Conservation (phyloP, 2,113 vertebrate species). For the Balaenoptera acutorostrata region DNA sequence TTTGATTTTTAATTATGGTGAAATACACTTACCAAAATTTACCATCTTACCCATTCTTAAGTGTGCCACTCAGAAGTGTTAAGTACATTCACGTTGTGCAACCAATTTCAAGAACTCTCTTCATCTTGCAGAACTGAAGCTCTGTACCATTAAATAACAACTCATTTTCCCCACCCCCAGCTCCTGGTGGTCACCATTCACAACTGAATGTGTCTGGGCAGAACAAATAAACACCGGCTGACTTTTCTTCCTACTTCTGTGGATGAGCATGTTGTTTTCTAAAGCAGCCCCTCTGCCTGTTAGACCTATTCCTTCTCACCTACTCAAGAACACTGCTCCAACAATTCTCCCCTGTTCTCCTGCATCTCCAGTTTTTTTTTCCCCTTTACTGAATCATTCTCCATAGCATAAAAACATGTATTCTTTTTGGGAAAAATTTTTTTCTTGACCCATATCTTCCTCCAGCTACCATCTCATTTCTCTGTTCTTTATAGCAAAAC, state of each 20-base stretch:
- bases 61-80: not conserved
- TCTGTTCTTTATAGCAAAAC: not conserved
- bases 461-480: not conserved
- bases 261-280: not conserved
- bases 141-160: not conserved
- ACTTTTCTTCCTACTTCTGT: not conserved
- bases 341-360: not conserved
- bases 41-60: not conserved
- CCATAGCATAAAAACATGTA: not conserved
- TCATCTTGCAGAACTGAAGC: not conserved
- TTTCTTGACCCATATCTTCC: not conserved
- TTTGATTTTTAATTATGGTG: not conserved
- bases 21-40: not conserved
- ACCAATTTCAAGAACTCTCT: not conserved
- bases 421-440: not conserved
- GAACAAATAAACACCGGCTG: not conserved
- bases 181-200: not conserved
- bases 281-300: not conserved
- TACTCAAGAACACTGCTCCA: not conserved
- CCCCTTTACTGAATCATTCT: not conserved
- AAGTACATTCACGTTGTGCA: not conserved
- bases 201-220: not conserved
- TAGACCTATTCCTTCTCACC: not conserved
- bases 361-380: not conserved
- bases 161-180: not conserved